A percentile compares a stretch with the other conserved stretches of the same genome.
These are phyloP conservation scores for Triplophysa rosa DNA, from an alignment of 2,113 vertebrate species.

Conservation along the genomic window DNA sequence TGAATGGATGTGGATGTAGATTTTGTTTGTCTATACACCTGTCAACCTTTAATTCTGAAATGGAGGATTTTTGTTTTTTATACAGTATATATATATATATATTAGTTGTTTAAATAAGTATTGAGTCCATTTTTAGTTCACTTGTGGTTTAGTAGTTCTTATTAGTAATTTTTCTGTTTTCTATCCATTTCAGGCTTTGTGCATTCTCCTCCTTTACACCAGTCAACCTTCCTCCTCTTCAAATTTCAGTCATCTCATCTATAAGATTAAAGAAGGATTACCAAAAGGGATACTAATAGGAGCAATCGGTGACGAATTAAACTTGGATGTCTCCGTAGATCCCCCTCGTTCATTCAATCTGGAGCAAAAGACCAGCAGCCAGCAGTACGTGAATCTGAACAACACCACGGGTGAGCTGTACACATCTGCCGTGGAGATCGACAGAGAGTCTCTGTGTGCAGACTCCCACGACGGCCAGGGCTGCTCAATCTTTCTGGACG, in stretches of 20 bases:
- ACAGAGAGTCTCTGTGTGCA: constrained; percentile 86
- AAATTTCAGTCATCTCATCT: constrained; percentile 90
- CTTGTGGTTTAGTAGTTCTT: not conserved
- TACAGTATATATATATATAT: not conserved
- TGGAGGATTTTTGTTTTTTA: too few species aligned
- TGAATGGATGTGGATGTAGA: too few species aligned
- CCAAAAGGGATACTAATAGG: constrained; percentile 88
- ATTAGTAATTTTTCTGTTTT: constrained; percentile 55
- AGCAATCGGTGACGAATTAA: constrained; percentile 85
- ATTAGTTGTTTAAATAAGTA: too few species aligned
- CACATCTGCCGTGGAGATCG: constrained; percentile 85
- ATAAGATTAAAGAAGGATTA: constrained; percentile 94
- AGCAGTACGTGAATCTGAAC: constrained; percentile 87
- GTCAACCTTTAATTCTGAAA: too few species aligned
- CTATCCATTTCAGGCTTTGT: constrained; percentile 72
- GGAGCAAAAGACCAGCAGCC: constrained; percentile 80
- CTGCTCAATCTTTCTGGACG: constrained; percentile 87
- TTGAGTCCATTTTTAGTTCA: too few species aligned
- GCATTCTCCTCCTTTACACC: constrained; percentile 81
- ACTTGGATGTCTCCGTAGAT: constrained; percentile 72
- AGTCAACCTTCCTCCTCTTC: constrained; percentile 86
- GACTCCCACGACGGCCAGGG: constrained; percentile 68
- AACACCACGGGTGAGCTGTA: constrained; percentile 86
- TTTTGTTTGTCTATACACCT: too few species aligned
- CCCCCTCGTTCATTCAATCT: constrained; percentile 87